phyloP scores from a whole-genome alignment of 92 coral and sea anemone genomes.

The Ricordea florida region DNA sequence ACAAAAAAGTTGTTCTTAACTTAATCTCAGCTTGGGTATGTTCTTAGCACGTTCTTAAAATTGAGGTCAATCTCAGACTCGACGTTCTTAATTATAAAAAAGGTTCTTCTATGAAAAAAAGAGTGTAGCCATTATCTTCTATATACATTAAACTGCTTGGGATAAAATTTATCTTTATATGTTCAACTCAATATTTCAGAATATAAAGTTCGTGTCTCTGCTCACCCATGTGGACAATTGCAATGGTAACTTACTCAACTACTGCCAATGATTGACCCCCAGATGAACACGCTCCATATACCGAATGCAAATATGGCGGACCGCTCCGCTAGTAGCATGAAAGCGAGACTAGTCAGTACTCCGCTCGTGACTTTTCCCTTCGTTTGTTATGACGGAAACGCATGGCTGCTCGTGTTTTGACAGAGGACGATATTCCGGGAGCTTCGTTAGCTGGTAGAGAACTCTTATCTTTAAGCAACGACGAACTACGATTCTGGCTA shows the following conservation, averaged over 20 bases:
- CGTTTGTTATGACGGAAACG: no score
- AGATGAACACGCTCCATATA: no score
- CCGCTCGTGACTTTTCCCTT: no score
- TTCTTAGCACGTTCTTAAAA: constrained; percentile 3
- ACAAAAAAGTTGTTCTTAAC: not conserved
- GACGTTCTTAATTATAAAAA: no score
- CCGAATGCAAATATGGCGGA: no score
- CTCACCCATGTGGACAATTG: not conserved
- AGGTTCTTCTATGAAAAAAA: not conserved
- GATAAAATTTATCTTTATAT: not conserved
- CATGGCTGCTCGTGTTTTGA: no score
- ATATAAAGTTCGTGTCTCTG: constrained; percentile 7
- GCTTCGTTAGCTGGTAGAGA: no score
- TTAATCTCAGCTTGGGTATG: constrained; percentile 6
- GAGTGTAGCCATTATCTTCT: constrained; percentile 4
- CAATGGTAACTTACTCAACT: constrained; percentile 9
- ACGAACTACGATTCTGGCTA: no score
- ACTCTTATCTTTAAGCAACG: no score
- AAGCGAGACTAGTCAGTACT: no score
- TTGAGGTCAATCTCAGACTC: not conserved
- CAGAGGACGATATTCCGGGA: no score
- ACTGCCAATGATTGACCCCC: constrained; percentile 10
- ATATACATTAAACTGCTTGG: constrained; percentile 5
- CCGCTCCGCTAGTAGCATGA: no score
- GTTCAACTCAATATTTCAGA: not conserved